Evolutionary conservation across 2,113 vertebrate genomes (phyloP).

Genomic region (Anseranas semipalmata): DNA sequence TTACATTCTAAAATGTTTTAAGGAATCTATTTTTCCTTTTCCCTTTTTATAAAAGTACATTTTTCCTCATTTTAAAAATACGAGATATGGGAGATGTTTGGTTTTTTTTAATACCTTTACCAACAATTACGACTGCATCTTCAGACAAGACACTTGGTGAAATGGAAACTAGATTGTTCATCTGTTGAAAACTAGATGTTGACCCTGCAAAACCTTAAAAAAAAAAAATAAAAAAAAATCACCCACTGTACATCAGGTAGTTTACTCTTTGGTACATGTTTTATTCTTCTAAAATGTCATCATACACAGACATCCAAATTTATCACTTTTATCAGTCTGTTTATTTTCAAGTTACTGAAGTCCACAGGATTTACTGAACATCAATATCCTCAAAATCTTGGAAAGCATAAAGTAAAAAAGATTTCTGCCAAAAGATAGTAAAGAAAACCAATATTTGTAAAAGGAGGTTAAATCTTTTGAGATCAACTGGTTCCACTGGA

Average conservation of each 20-base stretch:
- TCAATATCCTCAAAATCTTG: accelerated
- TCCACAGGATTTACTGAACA: background rate
- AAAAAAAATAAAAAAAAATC: background rate
- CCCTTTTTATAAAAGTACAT: background rate
- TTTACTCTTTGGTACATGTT: accelerated
- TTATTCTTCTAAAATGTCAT: background rate
- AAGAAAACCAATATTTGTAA: background rate
- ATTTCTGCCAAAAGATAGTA: background rate
- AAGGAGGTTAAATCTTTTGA: background rate
- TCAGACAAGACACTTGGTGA: constrained; percentile 76
- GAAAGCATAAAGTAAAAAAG: background rate
- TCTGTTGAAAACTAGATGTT: constrained; percentile 40
- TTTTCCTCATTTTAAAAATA: background rate
- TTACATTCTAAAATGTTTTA: background rate
- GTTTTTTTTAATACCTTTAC: constrained; percentile 80
- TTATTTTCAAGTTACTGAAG: background rate
- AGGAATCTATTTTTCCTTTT: background rate
- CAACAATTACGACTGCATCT: constrained; percentile 80
- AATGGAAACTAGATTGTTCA: constrained; percentile 58
- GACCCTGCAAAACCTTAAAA: constrained; percentile 70
- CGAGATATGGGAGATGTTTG: background rate
- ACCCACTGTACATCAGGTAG: accelerated
- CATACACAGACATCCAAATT: accelerated
- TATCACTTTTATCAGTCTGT: background rate
- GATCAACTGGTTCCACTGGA: background rate